Base-by-base conservation (phyloP, 2,797 vertebrate species). In the Platalea minor region DNA sequence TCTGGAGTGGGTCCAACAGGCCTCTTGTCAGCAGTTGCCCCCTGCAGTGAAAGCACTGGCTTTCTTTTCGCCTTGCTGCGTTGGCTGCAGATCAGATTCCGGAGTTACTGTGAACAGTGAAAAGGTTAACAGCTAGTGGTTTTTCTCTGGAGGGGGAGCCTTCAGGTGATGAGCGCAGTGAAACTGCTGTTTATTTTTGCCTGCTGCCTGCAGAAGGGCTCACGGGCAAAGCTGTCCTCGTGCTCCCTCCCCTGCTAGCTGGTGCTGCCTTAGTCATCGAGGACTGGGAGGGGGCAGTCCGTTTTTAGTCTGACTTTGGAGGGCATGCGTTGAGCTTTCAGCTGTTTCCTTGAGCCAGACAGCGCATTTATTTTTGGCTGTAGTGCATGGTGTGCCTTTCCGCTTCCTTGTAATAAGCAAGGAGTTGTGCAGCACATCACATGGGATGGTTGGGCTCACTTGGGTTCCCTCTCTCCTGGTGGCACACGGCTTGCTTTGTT, bases 111-210 rank as follows among this genome's bases (percentile, higher is more conserved):
- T n/a, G 81, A 68, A 5, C 29, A 41, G 48, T 24, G 87, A 51
- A 79, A 95, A 96, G 84, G 86, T 88, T 57, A 74, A 51, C 83
- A 50, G 87, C 35, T 20, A 43, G 53, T 24, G 31, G 17, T 48
- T 88, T 60, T 51, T 8, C 33, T 70, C 56, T 75, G 8, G 4
- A 16, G 88, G 79, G 80, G 33, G 3, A 53, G 50, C 89, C 92
- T 81, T 53, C 80, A 23, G 85, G 82, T 72, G 75, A 45, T 29
- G 81, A 73, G 80, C n/a, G 21, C 41, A 24, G 23, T 35, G 73
- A 50, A 89, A 33, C 68, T 16, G 70, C 48, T 19, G 20, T 73
- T 93, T 83, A 51, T 97, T 97, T 96, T 82, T 95, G 94, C 94
- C 31, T 0, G 2, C 67, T 73, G 87, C 96, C 85, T 78, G 74